Conservation (phyloP, 1,140 invertebrate genomes). For the Solen grandis region DNA sequence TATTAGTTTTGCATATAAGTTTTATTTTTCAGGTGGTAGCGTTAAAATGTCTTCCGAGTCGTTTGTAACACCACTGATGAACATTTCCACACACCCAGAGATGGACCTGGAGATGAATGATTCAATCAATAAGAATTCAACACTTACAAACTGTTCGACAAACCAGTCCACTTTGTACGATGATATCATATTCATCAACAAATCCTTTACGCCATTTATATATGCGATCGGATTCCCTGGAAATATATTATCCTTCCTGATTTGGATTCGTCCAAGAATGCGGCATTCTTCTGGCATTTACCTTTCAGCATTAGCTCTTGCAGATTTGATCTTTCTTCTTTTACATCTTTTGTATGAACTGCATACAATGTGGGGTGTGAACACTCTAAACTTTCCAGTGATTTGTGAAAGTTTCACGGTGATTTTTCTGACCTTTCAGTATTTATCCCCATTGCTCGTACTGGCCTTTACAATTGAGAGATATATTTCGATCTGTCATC, state of each 20-base stretch:
- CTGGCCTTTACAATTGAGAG: conserved; percentile 95
- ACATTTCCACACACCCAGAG: no score
- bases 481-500: conserved; percentile 97
- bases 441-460: conserved; percentile 78
- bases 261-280: conserved; percentile 74
- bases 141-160: no score
- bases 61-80: no score
- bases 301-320: conserved; percentile 71
- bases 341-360: conserved; percentile 74
- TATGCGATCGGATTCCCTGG: conserved; percentile 74
- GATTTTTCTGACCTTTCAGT: conserved; percentile 75
- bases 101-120: no score
- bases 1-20: no score
- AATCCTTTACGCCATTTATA: conserved; percentile 64
- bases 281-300: conserved; percentile 75
- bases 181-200: conserved; percentile 58
- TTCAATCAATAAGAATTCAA: no score
- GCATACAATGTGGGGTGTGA: conserved; percentile 71
- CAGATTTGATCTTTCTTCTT: conserved; percentile 71
- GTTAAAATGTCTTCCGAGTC: no score
- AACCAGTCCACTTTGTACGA: not conserved
- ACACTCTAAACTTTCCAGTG: conserved; percentile 68
- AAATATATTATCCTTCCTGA: conserved; percentile 71
- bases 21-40: no score
- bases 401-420: conserved; percentile 75